Conservation (phyloP, 1,140 invertebrate genomes). For the Dreissena polymorpha region DNA sequence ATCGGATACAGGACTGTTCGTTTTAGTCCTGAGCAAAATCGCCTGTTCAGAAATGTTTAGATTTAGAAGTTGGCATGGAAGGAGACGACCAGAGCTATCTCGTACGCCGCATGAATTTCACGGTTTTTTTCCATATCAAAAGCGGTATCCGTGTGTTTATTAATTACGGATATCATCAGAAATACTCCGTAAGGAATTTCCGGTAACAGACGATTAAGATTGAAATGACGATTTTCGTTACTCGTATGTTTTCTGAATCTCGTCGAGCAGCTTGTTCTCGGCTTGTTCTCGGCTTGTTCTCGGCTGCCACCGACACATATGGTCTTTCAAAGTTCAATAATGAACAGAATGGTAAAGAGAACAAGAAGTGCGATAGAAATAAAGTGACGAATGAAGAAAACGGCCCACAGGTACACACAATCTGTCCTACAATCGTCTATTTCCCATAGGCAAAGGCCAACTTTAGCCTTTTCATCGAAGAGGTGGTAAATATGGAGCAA, state of each 20-base stretch:
- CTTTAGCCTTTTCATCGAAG: not conserved
- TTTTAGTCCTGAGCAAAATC: constrained; percentile 8
- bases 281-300: not conserved
- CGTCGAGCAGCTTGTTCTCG: constrained; percentile 1
- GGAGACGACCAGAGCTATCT: not conserved
- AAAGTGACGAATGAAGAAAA: constrained; percentile 13
- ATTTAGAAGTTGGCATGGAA: constrained; percentile 38
- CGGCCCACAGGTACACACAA: not conserved
- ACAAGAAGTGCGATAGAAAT: not conserved
- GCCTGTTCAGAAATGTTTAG: constrained; percentile 14
- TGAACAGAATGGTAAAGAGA: constrained; percentile 6
- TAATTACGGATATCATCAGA: constrained; percentile 1
- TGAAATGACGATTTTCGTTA: constrained; percentile 12
- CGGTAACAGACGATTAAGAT: constrained; percentile 34
- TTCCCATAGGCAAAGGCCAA: constrained; percentile 10
- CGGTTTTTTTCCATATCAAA: constrained; percentile 17
- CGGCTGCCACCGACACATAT: not conserved
- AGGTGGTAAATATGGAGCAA: constrained; percentile 8
- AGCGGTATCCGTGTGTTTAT: not conserved
- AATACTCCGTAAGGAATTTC: constrained; percentile 43
- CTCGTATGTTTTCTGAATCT: not conserved
- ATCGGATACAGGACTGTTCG: not conserved
- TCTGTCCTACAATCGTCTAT: not conserved
- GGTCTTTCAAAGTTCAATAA: not conserved
- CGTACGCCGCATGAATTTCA: constrained; percentile 2